Conservation (phyloP, 2,888 invertebrate genomes). For the Tuberolachnus salignus region DNA sequence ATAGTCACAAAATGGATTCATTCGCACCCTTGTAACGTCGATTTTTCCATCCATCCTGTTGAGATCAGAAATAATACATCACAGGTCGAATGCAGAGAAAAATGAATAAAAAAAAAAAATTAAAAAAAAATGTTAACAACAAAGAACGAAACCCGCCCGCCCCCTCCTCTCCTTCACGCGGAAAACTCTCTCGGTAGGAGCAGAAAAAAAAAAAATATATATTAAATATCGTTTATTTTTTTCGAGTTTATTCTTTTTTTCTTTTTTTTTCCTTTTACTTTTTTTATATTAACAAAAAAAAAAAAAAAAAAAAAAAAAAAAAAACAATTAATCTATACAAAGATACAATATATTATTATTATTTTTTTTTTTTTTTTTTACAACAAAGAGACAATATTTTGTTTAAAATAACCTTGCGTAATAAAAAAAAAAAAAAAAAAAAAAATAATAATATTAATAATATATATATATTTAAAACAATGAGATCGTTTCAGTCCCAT, state of each 20-base stretch:
- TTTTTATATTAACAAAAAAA: slow-evolving; percentile 41
- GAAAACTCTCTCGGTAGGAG: background rate
- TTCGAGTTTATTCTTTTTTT: slow-evolving; percentile 8
- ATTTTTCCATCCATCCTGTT: slow-evolving; percentile 30
- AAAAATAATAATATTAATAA: no score
- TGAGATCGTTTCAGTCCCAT: slow-evolving; percentile 56
- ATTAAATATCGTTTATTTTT: no score
- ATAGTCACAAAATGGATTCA: slow-evolving; percentile 41
- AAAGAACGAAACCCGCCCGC: slow-evolving; percentile 29
- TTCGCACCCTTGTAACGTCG: slow-evolving; percentile 23
- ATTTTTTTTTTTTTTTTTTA: no score
- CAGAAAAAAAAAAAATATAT: background rate
- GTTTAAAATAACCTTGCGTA: slow-evolving; percentile 56
- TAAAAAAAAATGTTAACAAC: slow-evolving; percentile 13
- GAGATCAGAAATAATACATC: slow-evolving; percentile 56
- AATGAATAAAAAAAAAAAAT: background rate
- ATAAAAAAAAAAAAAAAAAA: slow-evolving; percentile 1
- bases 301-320: slow-evolving; percentile 45
- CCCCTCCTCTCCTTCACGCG: background rate
- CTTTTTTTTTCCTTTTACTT: background rate
- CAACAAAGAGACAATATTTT: slow-evolving; percentile 53
- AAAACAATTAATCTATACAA: slow-evolving; percentile 55
- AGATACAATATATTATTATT: slow-evolving; percentile 5
- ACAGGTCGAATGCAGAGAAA: slow-evolving; percentile 26
- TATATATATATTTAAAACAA: slow-evolving; percentile 41